phyloP scores from a whole-genome alignment of 2,113 vertebrate species.

The Boulengeromyrus knoepffleri region DNA sequence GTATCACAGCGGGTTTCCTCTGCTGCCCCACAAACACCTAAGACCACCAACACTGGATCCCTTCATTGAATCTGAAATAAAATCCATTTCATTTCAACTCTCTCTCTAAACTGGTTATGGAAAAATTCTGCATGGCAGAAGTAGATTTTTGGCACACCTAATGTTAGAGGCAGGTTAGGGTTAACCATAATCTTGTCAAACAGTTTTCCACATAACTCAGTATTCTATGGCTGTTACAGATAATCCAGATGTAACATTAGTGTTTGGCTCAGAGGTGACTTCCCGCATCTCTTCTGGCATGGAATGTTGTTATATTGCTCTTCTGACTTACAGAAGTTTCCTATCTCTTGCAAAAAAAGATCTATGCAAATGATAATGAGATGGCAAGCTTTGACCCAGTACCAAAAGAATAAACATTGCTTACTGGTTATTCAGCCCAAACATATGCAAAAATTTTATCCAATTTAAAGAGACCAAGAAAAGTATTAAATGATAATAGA shows the following conservation, averaged over 20 bases:
- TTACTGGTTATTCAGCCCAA: background rate
- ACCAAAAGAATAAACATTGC: background rate
- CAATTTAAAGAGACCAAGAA: background rate
- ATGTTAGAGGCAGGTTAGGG: background rate
- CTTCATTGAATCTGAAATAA: background rate
- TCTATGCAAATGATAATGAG: background rate
- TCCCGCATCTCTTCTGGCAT: background rate
- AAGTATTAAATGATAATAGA: background rate
- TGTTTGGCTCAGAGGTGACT: background rate
- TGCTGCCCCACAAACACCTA: background rate
- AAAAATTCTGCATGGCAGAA: background rate
- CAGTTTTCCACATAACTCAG: background rate
- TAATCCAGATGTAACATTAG: background rate
- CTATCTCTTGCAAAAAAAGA: background rate
- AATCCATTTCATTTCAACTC: background rate
- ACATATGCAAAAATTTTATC: background rate
- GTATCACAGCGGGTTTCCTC: background rate
- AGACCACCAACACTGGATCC: background rate
- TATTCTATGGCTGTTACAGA: too few relatives aligned
- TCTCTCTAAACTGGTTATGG: background rate
- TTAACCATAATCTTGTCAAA: background rate
- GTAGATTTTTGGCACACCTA: background rate
- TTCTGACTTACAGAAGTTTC: background rate
- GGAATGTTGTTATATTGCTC: background rate
- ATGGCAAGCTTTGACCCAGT: background rate